phyloP scores from a whole-genome alignment of 2,888 invertebrate species.

The Rhabditoides inermis region DNA sequence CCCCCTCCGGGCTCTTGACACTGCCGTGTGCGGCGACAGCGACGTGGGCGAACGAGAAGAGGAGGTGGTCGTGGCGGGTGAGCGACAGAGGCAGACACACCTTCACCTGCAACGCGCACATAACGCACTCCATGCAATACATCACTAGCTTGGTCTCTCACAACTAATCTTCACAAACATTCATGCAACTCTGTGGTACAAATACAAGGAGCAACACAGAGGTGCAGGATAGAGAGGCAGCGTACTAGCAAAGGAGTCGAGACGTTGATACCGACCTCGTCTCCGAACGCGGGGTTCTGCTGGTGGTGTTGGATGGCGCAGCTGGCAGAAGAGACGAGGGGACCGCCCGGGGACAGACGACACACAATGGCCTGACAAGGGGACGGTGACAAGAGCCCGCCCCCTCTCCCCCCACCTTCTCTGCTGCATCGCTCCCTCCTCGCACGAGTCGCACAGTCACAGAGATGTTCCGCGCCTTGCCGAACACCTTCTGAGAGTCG shows the following conservation, averaged over 20 bases:
- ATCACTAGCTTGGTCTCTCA: too few relatives aligned
- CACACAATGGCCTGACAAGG: slow-evolving; percentile 26
- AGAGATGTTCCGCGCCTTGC: slow-evolving; percentile 78
- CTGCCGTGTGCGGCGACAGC: slow-evolving; percentile 66
- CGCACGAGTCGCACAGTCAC: slow-evolving; percentile 77
- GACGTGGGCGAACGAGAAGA: slow-evolving; percentile 90
- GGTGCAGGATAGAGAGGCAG: background rate
- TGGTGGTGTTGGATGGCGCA: slow-evolving; percentile 50
- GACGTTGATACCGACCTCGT: slow-evolving; percentile 62
- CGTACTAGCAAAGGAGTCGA: background rate
- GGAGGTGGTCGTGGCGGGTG: slow-evolving; percentile 75
- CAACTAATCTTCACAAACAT: too few relatives aligned
- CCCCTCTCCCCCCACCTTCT: slow-evolving; percentile 12
- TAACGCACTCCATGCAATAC: background rate
- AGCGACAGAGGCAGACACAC: slow-evolving; percentile 77
- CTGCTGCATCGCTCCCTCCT: slow-evolving; percentile 13
- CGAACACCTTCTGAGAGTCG: slow-evolving; percentile 46
- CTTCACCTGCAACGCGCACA: slow-evolving; percentile 62
- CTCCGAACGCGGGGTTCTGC: slow-evolving; percentile 42
- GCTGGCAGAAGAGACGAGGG: slow-evolving; percentile 24
- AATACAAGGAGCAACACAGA: too few relatives aligned
- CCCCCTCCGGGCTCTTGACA: slow-evolving; percentile 35
- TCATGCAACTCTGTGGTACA: too few relatives aligned
- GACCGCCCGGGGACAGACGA: slow-evolving; percentile 34
- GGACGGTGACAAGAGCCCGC: background rate